Percentiles rank a stretch among this genome's conserved stretches.
Conservation (phyloP, 2,888 invertebrate species). For the Busseola fusca region DNA sequence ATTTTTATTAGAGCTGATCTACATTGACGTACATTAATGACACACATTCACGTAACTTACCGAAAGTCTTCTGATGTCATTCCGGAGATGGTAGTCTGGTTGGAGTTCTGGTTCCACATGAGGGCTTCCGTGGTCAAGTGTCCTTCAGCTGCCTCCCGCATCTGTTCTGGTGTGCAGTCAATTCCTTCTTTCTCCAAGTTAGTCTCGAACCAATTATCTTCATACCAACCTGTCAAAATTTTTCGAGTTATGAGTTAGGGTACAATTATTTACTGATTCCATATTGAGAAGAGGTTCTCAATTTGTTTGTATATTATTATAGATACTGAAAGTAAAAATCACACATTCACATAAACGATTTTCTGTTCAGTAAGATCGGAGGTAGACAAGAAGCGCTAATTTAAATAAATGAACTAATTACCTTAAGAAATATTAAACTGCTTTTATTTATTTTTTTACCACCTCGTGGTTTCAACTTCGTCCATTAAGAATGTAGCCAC, state of each 20-base stretch:
- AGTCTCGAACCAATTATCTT: slow-evolving; percentile 99
- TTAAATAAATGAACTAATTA: slow-evolving; percentile 10
- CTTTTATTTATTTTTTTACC: slow-evolving; percentile 5
- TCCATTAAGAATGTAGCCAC: slow-evolving; percentile 22
- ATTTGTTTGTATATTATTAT: not conserved
- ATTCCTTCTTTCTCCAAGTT: slow-evolving; percentile 95
- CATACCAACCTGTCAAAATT: slow-evolving; percentile 95
- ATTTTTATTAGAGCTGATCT: slow-evolving; percentile 2
- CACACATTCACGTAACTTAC: slow-evolving; percentile 69
- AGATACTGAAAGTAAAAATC: not conserved
- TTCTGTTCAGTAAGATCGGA: not conserved
- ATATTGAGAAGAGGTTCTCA: not conserved
- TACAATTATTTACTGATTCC: not conserved
- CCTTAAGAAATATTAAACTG: not conserved
- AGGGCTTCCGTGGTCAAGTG: slow-evolving; percentile 99
- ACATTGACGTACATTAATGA: not conserved
- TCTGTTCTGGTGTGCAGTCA: slow-evolving; percentile 97
- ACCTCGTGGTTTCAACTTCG: slow-evolving; percentile 16
- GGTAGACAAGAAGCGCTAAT: slow-evolving; percentile 12
- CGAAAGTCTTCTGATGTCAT: slow-evolving; percentile 98
- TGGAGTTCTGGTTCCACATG: slow-evolving; percentile 98
- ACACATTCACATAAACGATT: too few relatives aligned
- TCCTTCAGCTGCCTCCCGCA: slow-evolving; percentile 98
- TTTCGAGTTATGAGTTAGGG: not conserved
- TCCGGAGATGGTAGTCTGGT: slow-evolving; percentile 97